phyloP scores from a whole-genome alignment of 2,888 invertebrate species.

The Cheilosia soror region DNA sequence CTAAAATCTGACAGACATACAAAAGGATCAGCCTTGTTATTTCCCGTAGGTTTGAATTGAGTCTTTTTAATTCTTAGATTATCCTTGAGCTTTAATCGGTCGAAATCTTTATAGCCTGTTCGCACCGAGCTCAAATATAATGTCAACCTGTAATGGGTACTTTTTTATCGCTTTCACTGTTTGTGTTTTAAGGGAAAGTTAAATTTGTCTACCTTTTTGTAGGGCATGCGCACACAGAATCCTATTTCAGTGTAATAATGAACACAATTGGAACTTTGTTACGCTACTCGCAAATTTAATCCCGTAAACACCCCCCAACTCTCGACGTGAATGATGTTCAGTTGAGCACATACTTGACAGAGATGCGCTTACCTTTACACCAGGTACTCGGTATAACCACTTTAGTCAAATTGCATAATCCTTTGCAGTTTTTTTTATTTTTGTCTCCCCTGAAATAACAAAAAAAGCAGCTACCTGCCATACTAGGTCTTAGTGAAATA shows the following conservation, averaged over 20 bases:
- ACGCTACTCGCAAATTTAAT: conserved; percentile 40
- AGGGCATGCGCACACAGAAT: conserved; percentile 41
- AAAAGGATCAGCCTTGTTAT: too few species aligned
- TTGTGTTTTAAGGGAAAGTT: not conserved
- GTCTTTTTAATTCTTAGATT: too few species aligned
- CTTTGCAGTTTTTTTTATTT: conserved; percentile 1
- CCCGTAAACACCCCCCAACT: conserved; percentile 18
- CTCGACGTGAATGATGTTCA: conserved; percentile 42
- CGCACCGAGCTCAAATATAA: too few species aligned
- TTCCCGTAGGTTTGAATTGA: too few species aligned
- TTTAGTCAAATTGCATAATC: conserved; percentile 64
- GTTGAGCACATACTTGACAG: conserved; percentile 42
- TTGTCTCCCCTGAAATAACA: not conserved
- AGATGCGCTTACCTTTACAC: conserved; percentile 40
- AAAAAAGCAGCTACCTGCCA: not conserved
- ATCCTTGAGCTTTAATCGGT: too few species aligned
- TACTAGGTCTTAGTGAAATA: conserved; percentile 21
- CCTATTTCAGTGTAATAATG: not conserved
- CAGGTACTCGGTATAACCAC: conserved; percentile 26
- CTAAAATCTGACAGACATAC: too few species aligned
- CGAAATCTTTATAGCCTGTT: too few species aligned
- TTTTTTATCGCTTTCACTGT: not conserved
- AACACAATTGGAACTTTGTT: conserved; percentile 49
- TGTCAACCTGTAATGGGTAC: not conserved
- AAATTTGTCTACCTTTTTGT: not conserved